Conservation (phyloP, 37 sponge, comb jelly and placozoan genomes). For the Diacarnus erythraeanus region DNA sequence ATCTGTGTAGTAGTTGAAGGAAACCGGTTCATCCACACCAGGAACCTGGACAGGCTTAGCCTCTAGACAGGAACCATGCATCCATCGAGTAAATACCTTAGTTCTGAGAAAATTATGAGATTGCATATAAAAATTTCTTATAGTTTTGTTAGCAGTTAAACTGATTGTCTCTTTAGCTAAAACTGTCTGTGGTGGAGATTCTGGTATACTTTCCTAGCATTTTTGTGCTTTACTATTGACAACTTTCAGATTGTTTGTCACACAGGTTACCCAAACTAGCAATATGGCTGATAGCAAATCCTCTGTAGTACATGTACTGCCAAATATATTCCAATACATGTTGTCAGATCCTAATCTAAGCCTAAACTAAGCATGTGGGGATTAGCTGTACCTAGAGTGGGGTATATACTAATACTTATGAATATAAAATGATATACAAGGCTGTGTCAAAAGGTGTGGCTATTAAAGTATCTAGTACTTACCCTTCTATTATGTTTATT, state of each 20-base stretch:
- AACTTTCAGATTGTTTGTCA: too few relatives aligned
- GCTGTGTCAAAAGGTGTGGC: not conserved
- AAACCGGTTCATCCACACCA: constrained; percentile 85
- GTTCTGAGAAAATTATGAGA: constrained; percentile 45
- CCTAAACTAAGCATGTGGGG: too few relatives aligned
- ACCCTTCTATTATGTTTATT: constrained; percentile 78
- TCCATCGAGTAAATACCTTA: constrained; percentile 90
- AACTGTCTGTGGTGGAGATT: too few relatives aligned
- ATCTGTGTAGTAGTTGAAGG: constrained; percentile 91
- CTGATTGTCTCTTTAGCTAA: not conserved
- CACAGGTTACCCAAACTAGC: too few relatives aligned
- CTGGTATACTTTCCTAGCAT: too few relatives aligned
- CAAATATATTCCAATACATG: too few relatives aligned
- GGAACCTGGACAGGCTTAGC: constrained; percentile 80
- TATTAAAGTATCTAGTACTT: not conserved
- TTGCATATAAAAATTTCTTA: not conserved
- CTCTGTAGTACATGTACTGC: too few relatives aligned
- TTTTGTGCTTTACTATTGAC: too few relatives aligned
- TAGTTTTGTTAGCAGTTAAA: not conserved
- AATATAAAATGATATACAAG: not conserved
- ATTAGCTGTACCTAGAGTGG: too few relatives aligned
- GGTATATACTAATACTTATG: too few relatives aligned
- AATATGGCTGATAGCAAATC: too few relatives aligned
- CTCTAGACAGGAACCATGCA: constrained; percentile 91
- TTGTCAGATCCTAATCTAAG: too few relatives aligned